A percentile compares a stretch with the other conserved stretches of the same genome.
These are phyloP conservation scores for Stenichneumon culpator DNA, from an alignment of 2,888 invertebrate genomes.

Conservation along the genomic window DNA sequence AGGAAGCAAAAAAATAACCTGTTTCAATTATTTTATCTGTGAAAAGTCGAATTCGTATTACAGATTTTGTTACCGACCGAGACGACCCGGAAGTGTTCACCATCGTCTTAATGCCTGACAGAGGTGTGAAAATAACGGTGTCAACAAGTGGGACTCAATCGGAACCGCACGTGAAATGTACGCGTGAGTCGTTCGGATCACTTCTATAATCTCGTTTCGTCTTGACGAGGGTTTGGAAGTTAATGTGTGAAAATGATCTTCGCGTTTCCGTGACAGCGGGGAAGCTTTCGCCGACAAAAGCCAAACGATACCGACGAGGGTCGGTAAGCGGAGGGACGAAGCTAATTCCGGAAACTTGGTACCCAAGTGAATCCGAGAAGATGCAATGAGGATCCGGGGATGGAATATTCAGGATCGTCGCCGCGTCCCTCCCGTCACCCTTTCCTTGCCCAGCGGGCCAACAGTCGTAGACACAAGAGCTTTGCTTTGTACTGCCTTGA, in stretches of 20 bases:
- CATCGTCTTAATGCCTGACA: no score
- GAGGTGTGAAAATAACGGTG: no score
- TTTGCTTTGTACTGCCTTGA: slow-evolving; percentile 63
- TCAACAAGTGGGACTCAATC: no score
- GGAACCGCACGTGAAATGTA: neutral
- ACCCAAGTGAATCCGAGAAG: slow-evolving; percentile 21
- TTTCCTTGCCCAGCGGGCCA: neutral
- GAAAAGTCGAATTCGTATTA: no score
- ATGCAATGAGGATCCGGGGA: slow-evolving; percentile 11
- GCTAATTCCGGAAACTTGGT: slow-evolving; percentile 23
- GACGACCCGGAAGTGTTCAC: no score
- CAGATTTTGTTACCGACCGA: no score
- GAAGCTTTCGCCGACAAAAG: slow-evolving; percentile 26
- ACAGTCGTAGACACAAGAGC: slow-evolving; percentile 50
- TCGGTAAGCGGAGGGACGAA: neutral
- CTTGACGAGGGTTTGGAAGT: slow-evolving; percentile 9
- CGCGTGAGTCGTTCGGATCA: neutral
- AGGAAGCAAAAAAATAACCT: no score
- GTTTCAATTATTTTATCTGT: no score
- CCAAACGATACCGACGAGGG: slow-evolving; percentile 23
- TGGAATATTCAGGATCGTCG: slow-evolving; percentile 40
- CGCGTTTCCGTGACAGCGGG: neutral
- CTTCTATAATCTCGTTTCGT: slow-evolving; percentile 21
- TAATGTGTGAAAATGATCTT: slow-evolving; percentile 2
- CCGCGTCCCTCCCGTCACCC: neutral